These are phyloP conservation scores for Horisme vitalbata DNA, from an alignment of 2,888 invertebrate genomes.

Conservation along the genomic window DNA sequence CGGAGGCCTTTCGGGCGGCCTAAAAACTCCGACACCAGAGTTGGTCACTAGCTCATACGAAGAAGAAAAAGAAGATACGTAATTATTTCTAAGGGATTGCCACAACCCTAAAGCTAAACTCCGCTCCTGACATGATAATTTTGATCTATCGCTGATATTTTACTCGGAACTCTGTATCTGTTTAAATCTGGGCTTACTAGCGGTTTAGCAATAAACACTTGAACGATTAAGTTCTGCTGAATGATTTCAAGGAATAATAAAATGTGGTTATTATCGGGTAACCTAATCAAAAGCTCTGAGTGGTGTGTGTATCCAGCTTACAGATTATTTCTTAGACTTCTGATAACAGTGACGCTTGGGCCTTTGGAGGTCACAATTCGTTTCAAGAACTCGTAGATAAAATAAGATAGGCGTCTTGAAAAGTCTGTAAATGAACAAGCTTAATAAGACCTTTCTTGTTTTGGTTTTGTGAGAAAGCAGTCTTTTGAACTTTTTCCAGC, in stretches of 20 bases:
- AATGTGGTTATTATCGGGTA: conserved; percentile 13
- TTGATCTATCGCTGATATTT: conserved; percentile 8
- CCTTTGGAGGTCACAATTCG: background rate
- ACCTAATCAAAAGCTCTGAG: background rate
- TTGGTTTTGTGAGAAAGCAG: too few species aligned
- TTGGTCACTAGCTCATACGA: too few species aligned
- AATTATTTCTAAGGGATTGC: conserved; percentile 1
- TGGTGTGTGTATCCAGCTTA: background rate
- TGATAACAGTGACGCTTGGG: background rate
- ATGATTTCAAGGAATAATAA: conserved; percentile 18
- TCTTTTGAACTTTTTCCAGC: too few species aligned
- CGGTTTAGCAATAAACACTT: conserved; percentile 10
- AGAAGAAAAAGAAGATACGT: too few species aligned
- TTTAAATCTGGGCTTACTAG: conserved; percentile 8
- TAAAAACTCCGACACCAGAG: too few species aligned
- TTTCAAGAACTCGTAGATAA: too few species aligned
- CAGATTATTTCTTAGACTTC: conserved; percentile 6
- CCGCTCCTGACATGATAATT: conserved; percentile 1
- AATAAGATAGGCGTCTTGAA: too few species aligned
- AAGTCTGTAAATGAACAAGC: too few species aligned
- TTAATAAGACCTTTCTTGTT: too few species aligned
- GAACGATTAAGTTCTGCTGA: background rate
- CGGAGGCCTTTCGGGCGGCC: too few species aligned
- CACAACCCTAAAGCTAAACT: background rate
- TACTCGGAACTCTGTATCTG: conserved; percentile 10